A percentile compares a stretch with the other conserved stretches of the same genome.
phyloP scores from a whole-genome alignment of 2,113 vertebrate genomes.

The Orcinus orca region DNA sequence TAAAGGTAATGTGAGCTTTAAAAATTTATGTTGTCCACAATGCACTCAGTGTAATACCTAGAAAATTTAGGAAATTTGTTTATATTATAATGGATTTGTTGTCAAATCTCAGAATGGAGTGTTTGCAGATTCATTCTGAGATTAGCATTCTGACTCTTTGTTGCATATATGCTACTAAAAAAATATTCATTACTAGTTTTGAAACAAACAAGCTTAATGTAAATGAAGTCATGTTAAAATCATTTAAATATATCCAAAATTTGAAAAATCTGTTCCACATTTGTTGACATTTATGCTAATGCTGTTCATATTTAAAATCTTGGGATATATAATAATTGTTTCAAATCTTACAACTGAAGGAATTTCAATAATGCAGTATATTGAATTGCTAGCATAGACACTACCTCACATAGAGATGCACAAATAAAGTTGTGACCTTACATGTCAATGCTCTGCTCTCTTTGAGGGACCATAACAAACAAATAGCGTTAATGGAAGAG shows the following conservation, averaged over 20 bases:
- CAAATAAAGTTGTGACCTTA: not conserved
- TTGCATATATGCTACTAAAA: not conserved
- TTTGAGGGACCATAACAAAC: not conserved
- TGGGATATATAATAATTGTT: constrained; percentile 10
- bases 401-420: not conserved
- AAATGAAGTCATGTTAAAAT: constrained; percentile 30
- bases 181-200: constrained; percentile 47
- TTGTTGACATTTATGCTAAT: constrained; percentile 20
- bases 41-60: not conserved
- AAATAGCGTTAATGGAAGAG: not conserved
- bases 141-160: not conserved
- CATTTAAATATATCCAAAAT: constrained; percentile 45
- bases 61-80: constrained; percentile 3
- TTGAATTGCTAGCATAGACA: not conserved
- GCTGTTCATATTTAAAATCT: constrained; percentile 23
- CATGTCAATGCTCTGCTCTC: not conserved
- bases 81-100: not conserved
- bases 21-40: not conserved
- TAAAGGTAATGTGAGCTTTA: not conserved
- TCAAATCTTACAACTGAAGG: not conserved
- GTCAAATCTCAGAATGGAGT: not conserved
- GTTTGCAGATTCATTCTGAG: constrained; percentile 50
- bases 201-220: constrained; percentile 44
- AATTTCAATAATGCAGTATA: not conserved
- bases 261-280: constrained; percentile 18